These are phyloP conservation scores for Crocallis elinguaria DNA, from an alignment of 2,888 invertebrate genomes.

Conservation along the genomic window DNA sequence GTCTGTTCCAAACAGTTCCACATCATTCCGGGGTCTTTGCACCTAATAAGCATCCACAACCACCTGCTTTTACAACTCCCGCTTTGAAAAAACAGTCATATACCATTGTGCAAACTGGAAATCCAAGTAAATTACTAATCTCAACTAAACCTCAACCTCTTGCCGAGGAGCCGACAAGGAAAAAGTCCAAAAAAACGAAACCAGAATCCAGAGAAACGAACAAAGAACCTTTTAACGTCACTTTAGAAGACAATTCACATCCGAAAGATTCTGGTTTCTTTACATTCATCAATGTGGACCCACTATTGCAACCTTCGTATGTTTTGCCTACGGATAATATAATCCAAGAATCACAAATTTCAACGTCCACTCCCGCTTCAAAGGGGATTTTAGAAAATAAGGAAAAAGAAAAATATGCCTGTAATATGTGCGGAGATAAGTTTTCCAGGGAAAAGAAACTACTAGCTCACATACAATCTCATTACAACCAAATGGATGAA, in stretches of 20 bases:
- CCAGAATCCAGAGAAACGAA: conserved; percentile 27
- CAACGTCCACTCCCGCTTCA: conserved; percentile 61
- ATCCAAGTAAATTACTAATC: conserved; percentile 76
- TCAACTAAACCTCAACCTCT: conserved; percentile 66
- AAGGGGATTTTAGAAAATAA: conserved; percentile 42
- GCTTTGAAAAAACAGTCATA: conserved; percentile 78
- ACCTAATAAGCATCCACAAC: conserved; percentile 30
- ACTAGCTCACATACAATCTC: conserved; percentile 71
- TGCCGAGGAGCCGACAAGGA: conserved; percentile 53
- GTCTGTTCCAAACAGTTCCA: conserved; percentile 67
- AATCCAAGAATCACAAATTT: conserved; percentile 78
- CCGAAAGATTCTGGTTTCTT: conserved; percentile 67
- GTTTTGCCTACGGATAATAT: conserved; percentile 74
- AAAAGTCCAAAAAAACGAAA: conserved; percentile 55
- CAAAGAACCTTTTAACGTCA: conserved; percentile 57
- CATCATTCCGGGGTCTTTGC: conserved; percentile 45
- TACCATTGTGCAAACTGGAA: conserved; percentile 73
- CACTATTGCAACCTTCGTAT: conserved; percentile 71
- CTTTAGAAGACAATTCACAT: conserved; percentile 56
- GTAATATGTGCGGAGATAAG: conserved; percentile 70
- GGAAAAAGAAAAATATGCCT: conserved; percentile 59
- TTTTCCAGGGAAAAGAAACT: conserved; percentile 77
- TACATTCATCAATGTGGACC: conserved; percentile 78
- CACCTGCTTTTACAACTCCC: conserved; percentile 61
- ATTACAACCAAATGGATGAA: conserved; percentile 72